A percentile compares a stretch with the other conserved stretches of the same genome.
These are phyloP conservation scores for Talpa occidentalis DNA, from an alignment of 2,113 vertebrate genomes.

Conservation along the genomic window DNA sequence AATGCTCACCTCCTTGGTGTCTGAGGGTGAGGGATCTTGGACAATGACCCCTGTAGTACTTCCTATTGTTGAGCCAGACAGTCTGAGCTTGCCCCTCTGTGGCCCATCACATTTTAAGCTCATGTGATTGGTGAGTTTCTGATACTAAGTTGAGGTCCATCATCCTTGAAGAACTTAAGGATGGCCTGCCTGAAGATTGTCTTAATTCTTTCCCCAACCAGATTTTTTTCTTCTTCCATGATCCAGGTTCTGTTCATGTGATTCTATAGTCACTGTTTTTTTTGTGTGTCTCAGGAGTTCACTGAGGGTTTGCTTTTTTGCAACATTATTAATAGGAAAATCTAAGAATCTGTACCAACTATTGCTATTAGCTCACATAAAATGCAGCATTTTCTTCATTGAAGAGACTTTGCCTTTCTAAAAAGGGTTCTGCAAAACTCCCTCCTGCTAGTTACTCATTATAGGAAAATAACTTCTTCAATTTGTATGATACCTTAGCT, in stretches of 20 bases:
- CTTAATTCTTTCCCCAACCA: neutral
- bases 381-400: neutral
- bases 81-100: neutral
- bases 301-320: neutral
- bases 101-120: neutral
- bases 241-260: neutral
- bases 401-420: neutral
- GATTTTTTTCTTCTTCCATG: neutral
- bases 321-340: neutral
- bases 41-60: neutral
- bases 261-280: neutral
- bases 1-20: neutral
- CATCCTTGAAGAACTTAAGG: neutral
- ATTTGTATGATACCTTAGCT: neutral
- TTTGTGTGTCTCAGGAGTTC: neutral
- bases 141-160: neutral
- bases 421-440: neutral
- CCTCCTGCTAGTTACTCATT: neutral
- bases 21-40: neutral
- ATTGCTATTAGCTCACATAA: neutral
- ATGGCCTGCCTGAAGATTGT: neutral
- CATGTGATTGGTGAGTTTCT: neutral
- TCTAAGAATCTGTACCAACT: neutral
- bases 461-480: slow-evolving; percentile 4
- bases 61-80: neutral